Percentiles rank a stretch among this genome's conserved stretches.
phyloP scores from a whole-genome alignment of 2,797 vertebrate genomes.

The Erethizon dorsatum region DNA sequence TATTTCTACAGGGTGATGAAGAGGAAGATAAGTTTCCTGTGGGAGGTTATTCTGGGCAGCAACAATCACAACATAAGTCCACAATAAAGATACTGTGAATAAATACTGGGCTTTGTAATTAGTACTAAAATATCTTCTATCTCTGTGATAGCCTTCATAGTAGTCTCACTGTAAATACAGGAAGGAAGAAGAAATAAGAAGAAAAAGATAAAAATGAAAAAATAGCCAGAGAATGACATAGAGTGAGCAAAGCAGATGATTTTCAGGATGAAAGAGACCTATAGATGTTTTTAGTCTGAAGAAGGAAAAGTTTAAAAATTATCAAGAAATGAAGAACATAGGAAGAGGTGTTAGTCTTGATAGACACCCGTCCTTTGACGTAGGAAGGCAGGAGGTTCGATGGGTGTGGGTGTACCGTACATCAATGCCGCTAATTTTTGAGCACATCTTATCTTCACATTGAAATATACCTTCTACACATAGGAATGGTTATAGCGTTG shows the following conservation, averaged over 20 bases:
- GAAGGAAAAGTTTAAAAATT: background rate
- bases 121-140: background rate
- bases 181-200: constrained; percentile 10
- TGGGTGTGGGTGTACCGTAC: background rate
- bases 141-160: background rate
- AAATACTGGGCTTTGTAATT: background rate
- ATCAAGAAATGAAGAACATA: background rate
- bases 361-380: background rate
- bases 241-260: background rate
- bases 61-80: background rate
- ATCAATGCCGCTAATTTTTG: background rate
- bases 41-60: background rate
- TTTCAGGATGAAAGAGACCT: constrained; percentile 36
- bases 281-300: background rate
- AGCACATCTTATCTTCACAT: background rate
- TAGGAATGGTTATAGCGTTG: background rate
- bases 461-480: background rate
- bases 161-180: background rate
- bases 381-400: background rate
- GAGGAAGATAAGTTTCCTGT: background rate
- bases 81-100: background rate
- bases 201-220: background rate
- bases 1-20: background rate
- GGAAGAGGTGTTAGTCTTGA: constrained; percentile 30
- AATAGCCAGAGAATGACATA: background rate